Evolutionary conservation across 2,888 invertebrate species (phyloP), one percentile per base, ranked within the genome.

Genomic region (Ophion slaviceki): DNA sequence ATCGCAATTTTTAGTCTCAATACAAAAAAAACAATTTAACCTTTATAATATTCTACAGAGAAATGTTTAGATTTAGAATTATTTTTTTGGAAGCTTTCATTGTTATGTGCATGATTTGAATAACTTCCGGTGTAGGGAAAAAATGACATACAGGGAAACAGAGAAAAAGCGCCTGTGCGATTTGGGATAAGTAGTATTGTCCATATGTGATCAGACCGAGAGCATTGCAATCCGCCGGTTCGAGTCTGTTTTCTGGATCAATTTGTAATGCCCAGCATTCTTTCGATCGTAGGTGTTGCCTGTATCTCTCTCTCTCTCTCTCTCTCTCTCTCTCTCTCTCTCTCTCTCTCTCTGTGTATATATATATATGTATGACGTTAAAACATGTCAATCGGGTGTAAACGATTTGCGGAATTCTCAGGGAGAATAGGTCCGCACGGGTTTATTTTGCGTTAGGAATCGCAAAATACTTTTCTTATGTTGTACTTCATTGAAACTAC

Each of bases 261-360:
- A 68, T 79, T 85, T 84, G 70, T 74, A 80, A 89, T 90, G 36
- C 89, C 90, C 66, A 89, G 87, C 80, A 90, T 88, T 82, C 90
- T 89, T 80, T 81, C 86, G 67, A 2, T 17, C 64, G 28, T 6
- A n/a, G 45, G 20, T 36, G 45, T 3, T n/a, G 5, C 17, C 20
- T 17, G 14, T 62, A n/a, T n/a, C n/a, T n/a, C n/a, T n/a, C n/a
- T n/a, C n/a, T n/a, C n/a, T n/a, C n/a, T n/a, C n/a, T n/a, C n/a
- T n/a, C n/a, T n/a, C n/a, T n/a, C n/a, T n/a, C n/a, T n/a, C n/a
- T n/a, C n/a, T n/a, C n/a, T n/a, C n/a, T n/a, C n/a, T n/a, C n/a
- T n/a, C n/a, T n/a, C n/a, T n/a, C n/a, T n/a, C n/a, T n/a, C n/a
- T n/a, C n/a, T n/a, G n/a, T n/a, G n/a, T n/a, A n/a, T 57, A 57